Base-by-base conservation (phyloP, 2,797 vertebrate species). In the Hippocampus kuda region DNA sequence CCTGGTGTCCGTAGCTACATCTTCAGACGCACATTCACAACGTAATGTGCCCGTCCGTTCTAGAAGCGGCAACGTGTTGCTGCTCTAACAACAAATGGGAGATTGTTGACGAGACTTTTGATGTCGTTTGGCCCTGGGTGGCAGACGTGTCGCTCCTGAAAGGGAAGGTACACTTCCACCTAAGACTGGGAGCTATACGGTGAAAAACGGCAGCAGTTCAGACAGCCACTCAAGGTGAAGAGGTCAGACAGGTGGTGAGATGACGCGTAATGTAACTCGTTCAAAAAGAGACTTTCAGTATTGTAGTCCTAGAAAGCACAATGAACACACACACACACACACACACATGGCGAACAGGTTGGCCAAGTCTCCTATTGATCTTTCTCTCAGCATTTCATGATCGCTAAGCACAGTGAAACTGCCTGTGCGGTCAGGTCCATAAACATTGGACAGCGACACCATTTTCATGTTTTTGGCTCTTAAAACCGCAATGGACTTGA, bases 61-160 rank as follows among this genome's bases (percentile, higher is more conserved):
- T 38, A 3, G 74, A 61, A 70, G 68, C 73, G 75, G 70, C 22
- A 41, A 65, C 78, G 75, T 34, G 73, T 70, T 77, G 76, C 78
- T 75, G 79, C 75, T 62, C 24, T 56, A 76, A 71, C 41, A 72
- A 73, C 70, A 72, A 69, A 70, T 66, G 70, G 13, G 61, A 38
- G 11, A 71, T 24, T 67, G 59, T 79, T 77, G 60, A 73, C 83
- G 80, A 75, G 83, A 82, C 79, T 84, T 84, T 76, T 68, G 69
- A 75, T 85, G 80, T 76, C 59, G 73, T 46, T 42, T n/a, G 66
- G 68, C 69, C 79, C 73, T 76, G 66, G 66, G 79, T 73, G 79
- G 68, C 71, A 81, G 81, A 79, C 76, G 15, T 72, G 74, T 77
- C 76, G 74, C 68, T 75, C 69, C 74, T 62, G 72, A 38, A 38